Conservation (phyloP, 2,888 invertebrate genomes). For the Empis stercorea region DNA sequence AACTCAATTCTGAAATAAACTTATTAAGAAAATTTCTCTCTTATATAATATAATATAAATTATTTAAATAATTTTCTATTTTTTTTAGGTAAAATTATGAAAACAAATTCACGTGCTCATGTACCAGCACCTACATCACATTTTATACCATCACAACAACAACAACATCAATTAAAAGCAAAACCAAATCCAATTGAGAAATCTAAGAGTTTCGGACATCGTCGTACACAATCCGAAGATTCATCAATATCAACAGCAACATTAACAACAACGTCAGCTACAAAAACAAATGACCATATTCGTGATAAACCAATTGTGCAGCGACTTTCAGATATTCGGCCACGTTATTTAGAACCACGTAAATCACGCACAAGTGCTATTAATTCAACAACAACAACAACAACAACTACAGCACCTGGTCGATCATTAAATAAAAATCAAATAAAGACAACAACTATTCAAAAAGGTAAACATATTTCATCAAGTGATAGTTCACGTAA, state of each 20-base stretch:
- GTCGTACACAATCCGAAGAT: slow-evolving; percentile 34
- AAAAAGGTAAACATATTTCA: slow-evolving; percentile 27
- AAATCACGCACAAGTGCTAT: slow-evolving; percentile 18
- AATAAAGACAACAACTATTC: slow-evolving; percentile 25
- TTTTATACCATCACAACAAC: background rate
- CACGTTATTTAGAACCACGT: slow-evolving; percentile 50
- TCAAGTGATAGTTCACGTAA: slow-evolving; percentile 35
- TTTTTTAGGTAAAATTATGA: slow-evolving; percentile 27
- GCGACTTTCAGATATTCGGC: slow-evolving; percentile 35
- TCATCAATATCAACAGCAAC: slow-evolving; percentile 15
- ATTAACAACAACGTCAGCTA: slow-evolving; percentile 2
- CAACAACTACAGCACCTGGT: slow-evolving; percentile 21
- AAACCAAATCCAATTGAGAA: slow-evolving; percentile 16
- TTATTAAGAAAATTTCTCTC: no score
- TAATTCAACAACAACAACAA: slow-evolving; percentile 4
- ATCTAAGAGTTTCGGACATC: slow-evolving; percentile 19
- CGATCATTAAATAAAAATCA: slow-evolving; percentile 22
- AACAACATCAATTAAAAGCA: background rate
- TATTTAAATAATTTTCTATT: background rate
- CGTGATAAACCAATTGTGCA: slow-evolving; percentile 11
- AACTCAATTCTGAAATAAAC: no score
- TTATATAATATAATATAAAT: no score
- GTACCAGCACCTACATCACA: slow-evolving; percentile 22
- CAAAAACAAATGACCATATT: slow-evolving; percentile 6
- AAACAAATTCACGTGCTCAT: slow-evolving; percentile 30